phyloP scores from a whole-genome alignment of 2,797 vertebrate genomes.

The Lacerta agilis region DNA sequence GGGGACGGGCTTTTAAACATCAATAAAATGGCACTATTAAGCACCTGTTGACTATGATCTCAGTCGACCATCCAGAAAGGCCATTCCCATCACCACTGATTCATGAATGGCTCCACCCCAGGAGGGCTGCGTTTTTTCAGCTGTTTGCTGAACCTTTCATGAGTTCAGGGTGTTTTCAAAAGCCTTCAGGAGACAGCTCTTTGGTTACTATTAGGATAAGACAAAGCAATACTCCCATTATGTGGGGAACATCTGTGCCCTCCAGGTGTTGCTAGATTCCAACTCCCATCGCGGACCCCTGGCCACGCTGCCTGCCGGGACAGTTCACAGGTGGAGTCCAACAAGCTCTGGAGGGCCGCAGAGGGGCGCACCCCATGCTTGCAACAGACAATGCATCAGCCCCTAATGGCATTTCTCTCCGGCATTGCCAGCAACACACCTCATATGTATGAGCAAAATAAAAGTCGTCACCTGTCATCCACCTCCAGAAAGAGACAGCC shows the following conservation, averaged over 20 bases:
- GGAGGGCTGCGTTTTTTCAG: not conserved
- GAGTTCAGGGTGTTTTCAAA: not conserved
- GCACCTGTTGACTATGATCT: not conserved
- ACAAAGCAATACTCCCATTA: not conserved
- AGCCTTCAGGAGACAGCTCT: not conserved
- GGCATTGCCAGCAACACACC: not conserved
- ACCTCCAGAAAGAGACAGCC: conserved; percentile 95
- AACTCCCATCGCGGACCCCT: too few relatives aligned
- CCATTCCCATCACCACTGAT: too few relatives aligned
- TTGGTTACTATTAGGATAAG: not conserved
- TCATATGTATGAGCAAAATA: conserved; percentile 13
- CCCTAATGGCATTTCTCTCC: conserved; percentile 28
- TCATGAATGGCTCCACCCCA: too few relatives aligned
- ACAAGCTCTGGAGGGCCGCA: too few relatives aligned
- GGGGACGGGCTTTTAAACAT: not conserved
- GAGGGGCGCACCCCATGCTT: not conserved
- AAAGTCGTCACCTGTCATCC: conserved; percentile 86
- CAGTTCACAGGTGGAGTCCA: too few relatives aligned
- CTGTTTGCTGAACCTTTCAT: fast-evolving
- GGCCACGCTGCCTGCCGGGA: too few relatives aligned
- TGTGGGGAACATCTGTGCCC: too few relatives aligned
- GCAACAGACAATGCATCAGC: not conserved
- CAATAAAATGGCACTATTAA: not conserved
- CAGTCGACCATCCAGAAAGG: too few relatives aligned
- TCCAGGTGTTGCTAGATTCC: too few relatives aligned